Evolutionary conservation across 2,797 vertebrate species (phyloP), one percentile per base, ranked within the genome.

Genomic region (Atherinosoma microstoma): DNA sequence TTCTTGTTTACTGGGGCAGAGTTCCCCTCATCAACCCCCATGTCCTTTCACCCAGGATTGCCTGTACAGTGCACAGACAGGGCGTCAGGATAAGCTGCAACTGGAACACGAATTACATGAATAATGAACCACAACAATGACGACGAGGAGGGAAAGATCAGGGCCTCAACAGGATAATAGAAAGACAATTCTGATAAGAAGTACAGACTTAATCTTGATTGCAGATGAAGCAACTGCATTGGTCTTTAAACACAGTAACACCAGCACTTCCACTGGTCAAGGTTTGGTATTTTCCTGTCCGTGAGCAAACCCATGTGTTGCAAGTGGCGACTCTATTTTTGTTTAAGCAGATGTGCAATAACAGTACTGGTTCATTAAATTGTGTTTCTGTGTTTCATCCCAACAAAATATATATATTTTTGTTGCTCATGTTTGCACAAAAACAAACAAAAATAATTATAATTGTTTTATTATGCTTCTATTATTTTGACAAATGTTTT

Each of bases 51-150:
- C 61, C 58, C 70, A 2, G 53, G 67, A 70, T 66, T 71, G 75
- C 58, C 73, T 64, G 61, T 51, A 45, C 65, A 47, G 67, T 71
- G 85, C 83, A 57, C 64, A 87, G 87, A 93, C 94, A 91, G 85
- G 86, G 90, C 92, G 92, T 93, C 64, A 80, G 93, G 74, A 84
- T 74, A 71, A 86, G 83, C 94, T 89, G 82, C 78, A 86, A 81
- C 91, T 92, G 84, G 94, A 94, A 89, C 85, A 90, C 82, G 90
- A 86, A 91, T 83, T 84, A 94, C 88, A 93, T 88, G 90, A 91
- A 93, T 94, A 95, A 95, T 92, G 84, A 94, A 91, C 85, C 67
- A 66, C 88, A 89, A 87, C 90, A 78, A 92, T 78, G 79, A 70
- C 84, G 88, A 85, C 67, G 83, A 87, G 73, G 85, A 6, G 88